Percentiles rank a stretch among this genome's conserved stretches.
phyloP scores from a whole-genome alignment of 2,888 invertebrate species.

The Sipunculus nudus region DNA sequence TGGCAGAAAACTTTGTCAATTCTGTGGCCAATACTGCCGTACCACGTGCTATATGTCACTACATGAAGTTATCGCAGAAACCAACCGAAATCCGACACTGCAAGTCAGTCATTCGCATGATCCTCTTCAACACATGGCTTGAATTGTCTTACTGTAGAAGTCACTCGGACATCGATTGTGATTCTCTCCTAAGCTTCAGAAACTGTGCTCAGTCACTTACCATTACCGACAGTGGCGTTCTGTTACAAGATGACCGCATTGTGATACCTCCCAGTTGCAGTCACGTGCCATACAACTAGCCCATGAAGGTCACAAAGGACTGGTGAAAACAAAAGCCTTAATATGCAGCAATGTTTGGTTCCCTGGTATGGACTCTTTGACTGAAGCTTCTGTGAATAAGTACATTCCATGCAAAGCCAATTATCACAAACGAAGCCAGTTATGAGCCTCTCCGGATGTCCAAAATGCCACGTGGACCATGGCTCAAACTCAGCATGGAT shows the following conservation, averaged over 20 bases:
- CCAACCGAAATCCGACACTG: too few species aligned
- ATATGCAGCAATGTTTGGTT: conserved; percentile 39
- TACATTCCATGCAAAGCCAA: conserved; percentile 22
- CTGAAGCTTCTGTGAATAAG: conserved; percentile 13
- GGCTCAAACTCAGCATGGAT: conserved; percentile 23
- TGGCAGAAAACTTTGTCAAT: too few species aligned
- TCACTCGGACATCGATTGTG: too few species aligned
- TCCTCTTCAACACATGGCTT: too few species aligned
- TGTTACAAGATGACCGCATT: background rate
- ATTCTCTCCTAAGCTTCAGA: too few species aligned
- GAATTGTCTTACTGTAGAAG: too few species aligned
- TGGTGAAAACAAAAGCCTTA: conserved; percentile 34
- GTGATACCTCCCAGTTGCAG: conserved; percentile 27
- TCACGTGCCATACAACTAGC: conserved; percentile 29
- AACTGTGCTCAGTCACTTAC: too few species aligned
- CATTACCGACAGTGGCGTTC: background rate
- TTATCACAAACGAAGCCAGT: background rate
- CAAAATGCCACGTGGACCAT: conserved; percentile 1
- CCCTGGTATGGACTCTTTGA: conserved; percentile 27
- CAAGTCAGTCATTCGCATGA: too few species aligned
- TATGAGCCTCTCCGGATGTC: background rate
- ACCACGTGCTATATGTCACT: too few species aligned
- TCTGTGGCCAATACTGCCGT: too few species aligned
- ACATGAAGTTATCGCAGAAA: too few species aligned
- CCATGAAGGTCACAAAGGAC: conserved; percentile 41